Evolutionary conservation across 2,113 vertebrate species (phyloP).

Genomic region (Leucoraja erinaceus): DNA sequence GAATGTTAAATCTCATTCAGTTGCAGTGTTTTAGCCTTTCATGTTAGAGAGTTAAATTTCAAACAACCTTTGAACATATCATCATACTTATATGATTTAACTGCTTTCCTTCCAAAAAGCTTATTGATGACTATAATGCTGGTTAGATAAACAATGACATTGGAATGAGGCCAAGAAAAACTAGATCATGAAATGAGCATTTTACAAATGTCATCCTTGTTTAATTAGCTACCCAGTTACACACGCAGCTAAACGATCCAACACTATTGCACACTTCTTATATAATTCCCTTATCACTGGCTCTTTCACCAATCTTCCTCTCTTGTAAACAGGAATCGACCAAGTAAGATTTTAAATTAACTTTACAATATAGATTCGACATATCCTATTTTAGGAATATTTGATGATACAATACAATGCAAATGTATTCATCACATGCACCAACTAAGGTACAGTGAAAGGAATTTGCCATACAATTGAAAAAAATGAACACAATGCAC

Average conservation of each 20-base stretch:
- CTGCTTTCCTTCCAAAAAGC: constrained; percentile 8
- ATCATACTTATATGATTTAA: constrained; percentile 23
- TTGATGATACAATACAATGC: not conserved
- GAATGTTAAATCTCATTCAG: not conserved
- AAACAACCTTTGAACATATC: constrained; percentile 32
- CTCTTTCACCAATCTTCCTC: not conserved
- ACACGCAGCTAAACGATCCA: not conserved
- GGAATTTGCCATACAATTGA: too few relatives aligned
- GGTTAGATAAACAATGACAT: constrained; percentile 32
- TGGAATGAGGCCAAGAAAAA: constrained; percentile 18
- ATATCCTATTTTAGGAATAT: not conserved
- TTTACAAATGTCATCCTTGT: constrained; percentile 27
- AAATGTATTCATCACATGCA: too few relatives aligned
- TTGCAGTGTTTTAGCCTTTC: not conserved
- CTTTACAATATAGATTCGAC: not conserved
- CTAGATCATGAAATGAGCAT: constrained; percentile 24
- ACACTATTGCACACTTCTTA: constrained; percentile 1
- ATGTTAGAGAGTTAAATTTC: not conserved
- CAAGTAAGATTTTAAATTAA: not conserved
- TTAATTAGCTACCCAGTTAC: constrained; percentile 34
- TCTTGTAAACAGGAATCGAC: constrained; percentile 11
- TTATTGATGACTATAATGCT: not conserved
- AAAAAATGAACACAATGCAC: too few relatives aligned
- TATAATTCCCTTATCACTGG: constrained; percentile 32
- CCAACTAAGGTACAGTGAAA: too few relatives aligned